Percentiles rank a stretch among this genome's conserved stretches.
Evolutionary conservation across 2,113 vertebrate species (phyloP).

Genomic region (Alaudala cheleensis): DNA sequence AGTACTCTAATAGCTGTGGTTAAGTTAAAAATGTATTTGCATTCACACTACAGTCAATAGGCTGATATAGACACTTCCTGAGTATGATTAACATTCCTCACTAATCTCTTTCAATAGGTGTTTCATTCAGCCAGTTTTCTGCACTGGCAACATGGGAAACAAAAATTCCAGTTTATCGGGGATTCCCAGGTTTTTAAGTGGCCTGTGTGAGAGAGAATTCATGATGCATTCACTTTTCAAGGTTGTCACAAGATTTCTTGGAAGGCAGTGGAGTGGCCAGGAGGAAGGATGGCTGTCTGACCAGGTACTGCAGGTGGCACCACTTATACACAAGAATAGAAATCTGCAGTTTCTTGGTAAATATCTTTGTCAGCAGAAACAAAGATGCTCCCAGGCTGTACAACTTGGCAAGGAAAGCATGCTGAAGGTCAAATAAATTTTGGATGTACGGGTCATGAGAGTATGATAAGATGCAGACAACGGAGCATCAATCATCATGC

Average conservation of each 20-base stretch:
- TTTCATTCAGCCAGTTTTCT: neutral
- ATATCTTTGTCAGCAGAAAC: slow-evolving; percentile 22
- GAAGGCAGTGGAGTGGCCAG: neutral
- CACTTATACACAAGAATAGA: neutral
- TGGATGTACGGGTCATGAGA: slow-evolving; percentile 4
- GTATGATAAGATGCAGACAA: neutral
- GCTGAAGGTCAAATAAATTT: slow-evolving; percentile 43
- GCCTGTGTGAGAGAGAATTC: neutral
- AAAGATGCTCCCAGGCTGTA: neutral
- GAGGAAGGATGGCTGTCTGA: neutral
- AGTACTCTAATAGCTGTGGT: neutral
- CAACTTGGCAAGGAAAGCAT: neutral
- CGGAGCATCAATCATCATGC: slow-evolving; percentile 26
- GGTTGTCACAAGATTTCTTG: neutral
- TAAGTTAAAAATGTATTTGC: neutral
- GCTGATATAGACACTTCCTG: neutral
- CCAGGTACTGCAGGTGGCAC: neutral
- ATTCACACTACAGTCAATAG: neutral
- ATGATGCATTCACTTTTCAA: neutral
- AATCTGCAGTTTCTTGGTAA: neutral
- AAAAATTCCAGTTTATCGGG: neutral
- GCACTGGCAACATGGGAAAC: neutral
- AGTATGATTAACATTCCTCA: neutral
- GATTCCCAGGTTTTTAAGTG: neutral
- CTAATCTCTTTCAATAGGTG: neutral